phyloP scores from a whole-genome alignment of 2,888 invertebrate genomes.

The Blomia tropicalis region DNA sequence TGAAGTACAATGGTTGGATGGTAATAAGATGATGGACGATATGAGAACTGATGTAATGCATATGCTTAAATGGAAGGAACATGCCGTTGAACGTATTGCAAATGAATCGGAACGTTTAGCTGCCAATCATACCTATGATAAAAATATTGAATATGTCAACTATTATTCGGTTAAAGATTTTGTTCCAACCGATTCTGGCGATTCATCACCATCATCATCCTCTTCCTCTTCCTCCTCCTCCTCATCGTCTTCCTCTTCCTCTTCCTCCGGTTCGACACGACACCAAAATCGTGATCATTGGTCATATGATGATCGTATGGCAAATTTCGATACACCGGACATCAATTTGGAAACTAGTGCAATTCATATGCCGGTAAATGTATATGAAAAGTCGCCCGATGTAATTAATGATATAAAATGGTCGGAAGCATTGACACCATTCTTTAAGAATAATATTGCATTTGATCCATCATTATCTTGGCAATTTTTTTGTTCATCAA shows the following conservation, averaged over 20 bases:
- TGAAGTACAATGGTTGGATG: slow-evolving; percentile 60
- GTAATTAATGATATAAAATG: slow-evolving; percentile 80
- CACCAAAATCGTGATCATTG: no score
- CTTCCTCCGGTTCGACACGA: no score
- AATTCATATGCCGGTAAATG: slow-evolving; percentile 74
- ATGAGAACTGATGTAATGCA: slow-evolving; percentile 63
- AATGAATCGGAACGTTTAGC: slow-evolving; percentile 54
- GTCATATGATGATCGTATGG: no score
- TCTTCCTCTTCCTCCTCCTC: no score
- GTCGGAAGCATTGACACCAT: slow-evolving; percentile 67
- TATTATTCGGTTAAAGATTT: slow-evolving; percentile 12
- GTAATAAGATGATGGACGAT: slow-evolving; percentile 56
- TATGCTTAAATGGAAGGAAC: slow-evolving; percentile 72
- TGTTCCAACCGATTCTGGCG: neutral
- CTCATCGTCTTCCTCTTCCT: no score
- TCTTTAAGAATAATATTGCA: slow-evolving; percentile 67
- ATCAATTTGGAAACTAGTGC: slow-evolving; percentile 37
- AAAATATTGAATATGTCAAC: slow-evolving; percentile 28
- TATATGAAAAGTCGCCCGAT: slow-evolving; percentile 54
- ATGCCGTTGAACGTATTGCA: slow-evolving; percentile 68
- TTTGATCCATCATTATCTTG: slow-evolving; percentile 77
- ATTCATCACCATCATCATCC: neutral
- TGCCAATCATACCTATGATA: slow-evolving; percentile 45
- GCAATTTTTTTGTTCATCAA: slow-evolving; percentile 92
- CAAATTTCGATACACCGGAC: slow-evolving; percentile 68